A percentile compares a stretch with the other conserved stretches of the same genome.
Conservation (phyloP, 2,888 invertebrate species). For the Oasisia sp. region DNA sequence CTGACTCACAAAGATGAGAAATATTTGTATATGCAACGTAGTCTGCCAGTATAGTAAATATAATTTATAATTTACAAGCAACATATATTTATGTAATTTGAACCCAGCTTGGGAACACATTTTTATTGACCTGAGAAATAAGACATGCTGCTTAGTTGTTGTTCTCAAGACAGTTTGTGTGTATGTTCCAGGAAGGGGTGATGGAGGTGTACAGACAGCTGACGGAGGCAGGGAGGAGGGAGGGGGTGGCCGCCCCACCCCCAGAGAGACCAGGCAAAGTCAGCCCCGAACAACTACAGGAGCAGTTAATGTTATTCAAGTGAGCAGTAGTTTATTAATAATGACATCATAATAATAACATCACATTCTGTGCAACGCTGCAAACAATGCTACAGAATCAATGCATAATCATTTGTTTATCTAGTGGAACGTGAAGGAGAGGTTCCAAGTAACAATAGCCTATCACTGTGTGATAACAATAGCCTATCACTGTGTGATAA, state of each 20-base stretch:
- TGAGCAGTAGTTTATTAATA: slow-evolving; percentile 35
- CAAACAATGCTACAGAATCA: too few relatives aligned
- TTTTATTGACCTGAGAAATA: not conserved
- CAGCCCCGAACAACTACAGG: slow-evolving; percentile 51
- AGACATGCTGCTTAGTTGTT: not conserved
- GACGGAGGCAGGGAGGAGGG: slow-evolving; percentile 57
- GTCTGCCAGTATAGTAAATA: too few relatives aligned
- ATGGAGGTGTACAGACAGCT: slow-evolving; percentile 62
- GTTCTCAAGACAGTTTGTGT: not conserved
- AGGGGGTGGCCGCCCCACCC: slow-evolving; percentile 54
- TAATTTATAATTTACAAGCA: too few relatives aligned
- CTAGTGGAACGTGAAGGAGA: too few relatives aligned
- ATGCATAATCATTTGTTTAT: too few relatives aligned
- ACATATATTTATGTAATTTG: not conserved
- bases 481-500: too few relatives aligned
- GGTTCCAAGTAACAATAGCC: too few relatives aligned
- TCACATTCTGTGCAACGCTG: not conserved
- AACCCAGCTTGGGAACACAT: not conserved
- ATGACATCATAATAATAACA: not conserved
- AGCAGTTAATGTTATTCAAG: slow-evolving; percentile 53
- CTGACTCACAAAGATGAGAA: too few relatives aligned
- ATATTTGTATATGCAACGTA: too few relatives aligned
- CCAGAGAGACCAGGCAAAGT: slow-evolving; percentile 52
- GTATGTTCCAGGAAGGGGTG: slow-evolving; percentile 53
- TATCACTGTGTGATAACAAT: too few relatives aligned